Percentiles rank a stretch among this genome's conserved stretches.
Evolutionary conservation across 2,888 invertebrate genomes (phyloP).

Genomic region (Iphiclides podalirius): DNA sequence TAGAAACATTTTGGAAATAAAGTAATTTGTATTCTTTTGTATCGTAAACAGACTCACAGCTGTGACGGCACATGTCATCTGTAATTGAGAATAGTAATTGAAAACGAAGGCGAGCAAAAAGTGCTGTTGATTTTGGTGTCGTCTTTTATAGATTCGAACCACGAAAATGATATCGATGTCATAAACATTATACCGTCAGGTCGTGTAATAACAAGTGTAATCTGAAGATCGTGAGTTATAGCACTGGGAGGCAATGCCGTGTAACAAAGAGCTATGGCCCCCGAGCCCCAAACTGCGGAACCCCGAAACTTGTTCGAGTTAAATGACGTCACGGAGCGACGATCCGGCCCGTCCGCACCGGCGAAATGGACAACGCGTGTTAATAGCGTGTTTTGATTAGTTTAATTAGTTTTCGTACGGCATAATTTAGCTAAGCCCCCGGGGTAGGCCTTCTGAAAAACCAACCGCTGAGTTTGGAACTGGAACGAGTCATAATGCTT

Average conservation of each 20-base stretch:
- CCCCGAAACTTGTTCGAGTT: conserved; percentile 36
- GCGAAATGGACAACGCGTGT: conserved; percentile 57
- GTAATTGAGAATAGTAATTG: no score
- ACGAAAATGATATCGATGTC: no score
- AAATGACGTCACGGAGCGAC: conserved; percentile 42
- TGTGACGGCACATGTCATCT: no score
- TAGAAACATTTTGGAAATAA: no score
- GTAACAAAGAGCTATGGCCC: conserved; percentile 52
- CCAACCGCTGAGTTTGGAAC: neutral
- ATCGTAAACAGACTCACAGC: no score
- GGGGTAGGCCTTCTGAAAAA: conserved; percentile 6
- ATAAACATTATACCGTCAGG: no score
- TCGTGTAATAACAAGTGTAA: conserved; percentile 7
- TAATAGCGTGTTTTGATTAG: conserved; percentile 52
- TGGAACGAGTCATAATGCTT: no score
- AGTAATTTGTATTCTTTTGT: no score
- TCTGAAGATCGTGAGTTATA: conserved; percentile 6
- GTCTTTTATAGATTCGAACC: no score
- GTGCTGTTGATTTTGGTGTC: no score
- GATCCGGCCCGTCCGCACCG: conserved; percentile 31
- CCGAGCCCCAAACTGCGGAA: conserved; percentile 33
- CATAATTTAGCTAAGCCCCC: conserved; percentile 14
- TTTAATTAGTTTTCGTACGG: conserved; percentile 29
- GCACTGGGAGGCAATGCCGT: conserved; percentile 27
- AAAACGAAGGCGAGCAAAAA: no score